Base-by-base conservation (phyloP, 1,140 invertebrate species). In the Halesus radiatus region DNA sequence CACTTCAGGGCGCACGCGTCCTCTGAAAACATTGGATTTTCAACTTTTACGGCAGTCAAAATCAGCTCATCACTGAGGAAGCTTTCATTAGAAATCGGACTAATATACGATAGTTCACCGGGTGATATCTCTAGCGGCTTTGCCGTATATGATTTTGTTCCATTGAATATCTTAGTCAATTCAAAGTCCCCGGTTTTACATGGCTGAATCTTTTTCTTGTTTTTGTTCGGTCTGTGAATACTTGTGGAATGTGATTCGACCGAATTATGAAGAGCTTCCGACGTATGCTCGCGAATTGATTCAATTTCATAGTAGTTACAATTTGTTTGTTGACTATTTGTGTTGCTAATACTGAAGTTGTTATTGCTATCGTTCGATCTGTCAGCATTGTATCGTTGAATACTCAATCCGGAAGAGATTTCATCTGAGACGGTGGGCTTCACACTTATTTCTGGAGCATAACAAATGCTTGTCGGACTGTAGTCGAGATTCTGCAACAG, bases 1-100 rank as follows among this genome's bases (percentile, higher is more conserved):
- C 81, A 83, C n/a, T 66, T 52, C 18, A 76, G 23, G 7, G 62
- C 62, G 13, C 62, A 66, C 29, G 13, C 26, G 23, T 66, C 62
- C n/a, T 66, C 62, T 16, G 60, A 56, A 22, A 56, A 56, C 18
- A 56, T 56, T 1, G 56, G 3, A 1, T 32, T 50, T 18, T 68
- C 64, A 18, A 45, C 23, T 16, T 68, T 68, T 0, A 68, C 64
- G 7, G 23, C 13, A 15, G 62, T n/a, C 18, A 18, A 23, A 56
- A 56, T 56, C n/a, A 56, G 8, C 20, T 56, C 20, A 8, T 18
- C 54, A 8, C 20, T 56, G 10, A 56, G 54, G 23, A 18, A 23
- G 56, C 23, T 60, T 23, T 60, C 56, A 22, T 23, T 15, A 20
- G 23, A 22, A n/a, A 6, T 56, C 54, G 37, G 54, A 60, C 10